Evolutionary conservation across 2,113 vertebrate genomes (phyloP).

Genomic region (Noturus placidus): DNA sequence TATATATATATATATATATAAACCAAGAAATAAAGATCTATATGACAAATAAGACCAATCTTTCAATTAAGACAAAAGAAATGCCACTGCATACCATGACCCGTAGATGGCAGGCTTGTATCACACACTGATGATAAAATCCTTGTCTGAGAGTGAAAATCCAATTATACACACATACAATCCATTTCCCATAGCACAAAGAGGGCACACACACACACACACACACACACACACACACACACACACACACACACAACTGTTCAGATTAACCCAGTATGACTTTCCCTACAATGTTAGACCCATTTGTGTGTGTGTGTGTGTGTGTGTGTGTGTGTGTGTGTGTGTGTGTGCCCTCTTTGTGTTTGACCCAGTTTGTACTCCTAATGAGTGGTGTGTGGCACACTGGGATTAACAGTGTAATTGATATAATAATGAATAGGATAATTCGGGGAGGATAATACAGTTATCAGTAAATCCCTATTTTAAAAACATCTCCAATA

Average conservation of each 20-base stretch:
- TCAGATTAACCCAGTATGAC: background rate
- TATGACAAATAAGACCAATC: too few species aligned
- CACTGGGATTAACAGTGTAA: background rate
- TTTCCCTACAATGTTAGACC: background rate
- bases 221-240: too few species aligned
- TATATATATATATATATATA: too few species aligned
- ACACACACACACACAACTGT: background rate
- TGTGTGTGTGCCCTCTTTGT: background rate
- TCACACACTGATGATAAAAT: background rate
- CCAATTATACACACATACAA: background rate
- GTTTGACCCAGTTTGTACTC: background rate
- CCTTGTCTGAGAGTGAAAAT: background rate
- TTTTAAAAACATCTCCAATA: too few species aligned
- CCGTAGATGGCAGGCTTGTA: slow-evolving; percentile 15
- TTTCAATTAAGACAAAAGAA: too few species aligned
- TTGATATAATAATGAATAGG: background rate
- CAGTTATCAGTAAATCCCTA: background rate
- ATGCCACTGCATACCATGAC: background rate
- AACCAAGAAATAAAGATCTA: too few species aligned
- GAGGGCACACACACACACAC: background rate
- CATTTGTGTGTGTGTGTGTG: background rate
- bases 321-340: slow-evolving; percentile 12
- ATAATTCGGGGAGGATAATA: background rate
- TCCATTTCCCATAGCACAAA: background rate
- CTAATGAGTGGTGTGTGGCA: background rate